Evolutionary conservation across 2,888 invertebrate genomes (phyloP), one percentile per base, ranked within the genome.

Genomic region (Branchellion lobata): DNA sequence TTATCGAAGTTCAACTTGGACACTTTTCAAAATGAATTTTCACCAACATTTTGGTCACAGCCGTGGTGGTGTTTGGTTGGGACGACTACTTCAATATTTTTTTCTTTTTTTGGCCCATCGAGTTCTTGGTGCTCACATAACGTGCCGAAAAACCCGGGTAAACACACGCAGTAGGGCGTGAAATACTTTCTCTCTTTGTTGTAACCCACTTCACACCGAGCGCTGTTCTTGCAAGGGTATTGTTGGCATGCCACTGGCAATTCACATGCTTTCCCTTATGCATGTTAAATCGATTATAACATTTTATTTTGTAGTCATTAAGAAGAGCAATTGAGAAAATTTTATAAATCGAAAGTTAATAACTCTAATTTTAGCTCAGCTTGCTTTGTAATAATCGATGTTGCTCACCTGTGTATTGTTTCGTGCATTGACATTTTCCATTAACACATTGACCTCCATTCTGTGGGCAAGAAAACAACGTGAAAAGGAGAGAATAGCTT

Each of bases 401-500:
- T 40, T 40, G 5, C 40, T 40, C 40, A 57, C 61, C 61, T 57
- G 21, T 57, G 61, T 14, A 57, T 14, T 57, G 5, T 5, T 3
- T 5, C 24, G 21, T 5, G n/a, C 61, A 57, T 57, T 57, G 8
- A n/a, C 61, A 57, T 57, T 57, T 5, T 5, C 61, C 61, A 5
- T 57, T n/a, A 18, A 57, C n/a, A n/a, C 61, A 57, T n/a, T 57
- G n/a, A 57, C n/a, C 61, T 24, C 61, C 61, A 24, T 57, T 57
- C 61, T 57, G 21, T 24, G 18, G 47, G 18, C 47, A 47, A 47
- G 8, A 47, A n/a, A n/a, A n/a, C n/a, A n/a, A n/a, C n/a, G n/a
- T n/a, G n/a, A n/a, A n/a, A n/a, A n/a, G n/a, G n/a, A n/a, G n/a
- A n/a, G n/a, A n/a, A n/a, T n/a, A n/a, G n/a, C n/a, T n/a, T n/a